These are phyloP conservation scores for Phyllopteryx taeniolatus DNA, from an alignment of 2,113 vertebrate genomes.

Conservation along the genomic window DNA sequence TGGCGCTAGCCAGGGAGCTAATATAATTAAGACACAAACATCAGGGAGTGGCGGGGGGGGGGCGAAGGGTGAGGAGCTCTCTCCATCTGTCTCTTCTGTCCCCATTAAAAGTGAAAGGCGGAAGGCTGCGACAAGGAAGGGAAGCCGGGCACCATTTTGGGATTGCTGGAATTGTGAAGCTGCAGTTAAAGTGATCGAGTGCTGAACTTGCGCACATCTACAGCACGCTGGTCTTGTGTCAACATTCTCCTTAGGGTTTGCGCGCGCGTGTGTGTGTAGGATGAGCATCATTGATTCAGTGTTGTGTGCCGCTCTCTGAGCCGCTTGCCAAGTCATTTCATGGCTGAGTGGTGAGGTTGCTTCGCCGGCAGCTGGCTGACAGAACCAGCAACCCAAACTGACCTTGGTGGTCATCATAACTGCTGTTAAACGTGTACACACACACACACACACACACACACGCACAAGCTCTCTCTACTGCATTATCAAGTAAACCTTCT, in stretches of 20 bases:
- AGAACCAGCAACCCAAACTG: slow-evolving; percentile 70
- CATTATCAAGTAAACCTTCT: slow-evolving; percentile 58
- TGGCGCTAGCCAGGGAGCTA: slow-evolving; percentile 88
- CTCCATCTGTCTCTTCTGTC: slow-evolving; percentile 88
- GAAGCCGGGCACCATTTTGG: slow-evolving; percentile 8
- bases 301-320: slow-evolving; percentile 55
- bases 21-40: slow-evolving; percentile 99
- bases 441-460: neutral
- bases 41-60: slow-evolving; percentile 74
- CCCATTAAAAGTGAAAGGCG: slow-evolving; percentile 64
- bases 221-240: slow-evolving; percentile 53
- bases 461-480: slow-evolving; percentile 27
- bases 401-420: slow-evolving; percentile 69
- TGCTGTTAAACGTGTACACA: slow-evolving; percentile 56
- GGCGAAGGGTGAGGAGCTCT: slow-evolving; percentile 80
- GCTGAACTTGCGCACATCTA: slow-evolving; percentile 23
- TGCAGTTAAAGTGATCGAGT: slow-evolving; percentile 26
- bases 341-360: slow-evolving; percentile 68
- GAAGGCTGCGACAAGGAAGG: slow-evolving; percentile 24
- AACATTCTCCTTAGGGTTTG: slow-evolving; percentile 68
- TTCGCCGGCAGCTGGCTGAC: slow-evolving; percentile 68
- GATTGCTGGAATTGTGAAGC: neutral
- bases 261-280: slow-evolving; percentile 35
- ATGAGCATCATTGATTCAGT: slow-evolving; percentile 66
- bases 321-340: slow-evolving; percentile 73